Evolutionary conservation across 2,113 vertebrate genomes (phyloP).

Genomic region (Strigops habroptila): DNA sequence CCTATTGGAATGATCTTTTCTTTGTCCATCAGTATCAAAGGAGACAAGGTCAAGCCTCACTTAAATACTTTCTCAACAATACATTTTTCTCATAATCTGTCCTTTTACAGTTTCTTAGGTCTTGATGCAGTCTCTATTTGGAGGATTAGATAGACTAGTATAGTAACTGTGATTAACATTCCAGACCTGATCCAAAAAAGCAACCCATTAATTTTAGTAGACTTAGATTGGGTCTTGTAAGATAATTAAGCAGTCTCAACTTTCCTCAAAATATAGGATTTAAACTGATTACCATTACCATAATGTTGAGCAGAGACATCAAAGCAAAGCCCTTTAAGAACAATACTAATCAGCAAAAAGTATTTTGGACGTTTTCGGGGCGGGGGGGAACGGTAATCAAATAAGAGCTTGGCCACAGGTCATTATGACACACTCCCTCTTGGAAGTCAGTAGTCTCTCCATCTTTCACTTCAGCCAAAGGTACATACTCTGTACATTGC

Average conservation of each 20-base stretch:
- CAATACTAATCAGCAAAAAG: background rate
- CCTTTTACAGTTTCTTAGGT: background rate
- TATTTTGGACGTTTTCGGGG: background rate
- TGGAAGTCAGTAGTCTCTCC: background rate
- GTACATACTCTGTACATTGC: background rate
- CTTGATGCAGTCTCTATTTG: background rate
- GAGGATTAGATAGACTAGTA: background rate
- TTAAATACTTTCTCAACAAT: background rate
- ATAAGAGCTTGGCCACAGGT: background rate
- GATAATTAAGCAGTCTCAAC: background rate
- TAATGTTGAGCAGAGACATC: background rate
- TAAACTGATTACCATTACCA: background rate
- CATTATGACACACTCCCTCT: background rate
- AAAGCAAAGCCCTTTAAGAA: background rate
- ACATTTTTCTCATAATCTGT: background rate
- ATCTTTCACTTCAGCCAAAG: background rate
- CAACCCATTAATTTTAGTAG: background rate
- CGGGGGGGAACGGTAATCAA: background rate
- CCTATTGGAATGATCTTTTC: background rate
- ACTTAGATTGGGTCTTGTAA: background rate
- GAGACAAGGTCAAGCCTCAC: background rate
- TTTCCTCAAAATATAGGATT: background rate
- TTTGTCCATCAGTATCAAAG: background rate
- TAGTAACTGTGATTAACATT: background rate
- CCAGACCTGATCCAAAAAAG: background rate